Base-by-base conservation (phyloP, 2,113 vertebrate genomes). In the Raja brachyura region DNA sequence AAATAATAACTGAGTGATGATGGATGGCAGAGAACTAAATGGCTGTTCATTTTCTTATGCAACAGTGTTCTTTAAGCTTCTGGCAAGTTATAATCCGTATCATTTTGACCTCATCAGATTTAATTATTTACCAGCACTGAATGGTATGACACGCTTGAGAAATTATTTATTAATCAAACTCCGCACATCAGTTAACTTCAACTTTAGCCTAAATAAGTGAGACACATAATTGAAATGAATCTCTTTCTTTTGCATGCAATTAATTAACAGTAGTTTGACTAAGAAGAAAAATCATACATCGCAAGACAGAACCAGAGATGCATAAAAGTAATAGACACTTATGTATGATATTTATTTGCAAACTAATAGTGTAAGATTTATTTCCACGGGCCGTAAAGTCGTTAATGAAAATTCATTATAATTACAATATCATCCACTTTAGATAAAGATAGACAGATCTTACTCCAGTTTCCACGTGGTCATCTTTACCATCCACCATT, bases 141-240 rank as follows among this genome's bases (percentile, higher is more conserved):
- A 85, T n/a, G 10, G 22, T 59, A 61, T 3, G 56, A 85, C 13
- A 5, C 81, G 59, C 59, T 61, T 85, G 54, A 85, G 56, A 25
- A 85, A 85, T 85, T 85, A 85, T 85, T 59, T 61, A 85, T n/a
- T 54, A 85, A 85, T 25, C 28, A 61, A 61, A 85, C 81, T 59
- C 25, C 59, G 54, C 54, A 85, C 10, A 85, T 85, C 25, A 16
- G 10, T 85, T 85, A 54, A 85, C 54, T n/a, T 61, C 54, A 4
- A n/a, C n/a, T 20, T 79, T 48, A 48, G 10, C 39, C 39, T 48
- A 48, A 59, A 4, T 56, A n/a, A 14, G 5, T 85, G 54, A 25
- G 59, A 10, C 59, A 85, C n/a, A 4, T 59, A 10, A 85, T 59
- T 85, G 11, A 85, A 83, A 85, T n/a, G 0, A 75, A 75, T 22